Evolutionary conservation across 2,888 invertebrate species (phyloP).

Genomic region (Hirtodrosophila alboralis): DNA sequence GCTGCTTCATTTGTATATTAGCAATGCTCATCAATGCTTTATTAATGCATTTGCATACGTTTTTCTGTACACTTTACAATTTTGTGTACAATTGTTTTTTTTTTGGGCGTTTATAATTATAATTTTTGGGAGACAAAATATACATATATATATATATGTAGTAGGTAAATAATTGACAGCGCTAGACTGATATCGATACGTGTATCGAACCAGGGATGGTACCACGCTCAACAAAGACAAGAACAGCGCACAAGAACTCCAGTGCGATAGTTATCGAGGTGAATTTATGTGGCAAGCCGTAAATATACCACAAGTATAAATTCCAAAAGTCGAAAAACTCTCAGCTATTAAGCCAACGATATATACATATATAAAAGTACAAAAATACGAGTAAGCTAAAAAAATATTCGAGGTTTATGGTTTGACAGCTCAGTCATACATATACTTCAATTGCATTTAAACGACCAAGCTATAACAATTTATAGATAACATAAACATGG

Average conservation of each 20-base stretch:
- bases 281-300: not conserved
- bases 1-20: constrained; percentile 66
- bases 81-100: constrained; percentile 43
- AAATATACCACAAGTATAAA: not conserved
- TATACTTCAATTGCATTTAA: too few relatives aligned
- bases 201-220: constrained; percentile 54
- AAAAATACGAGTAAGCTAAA: too few relatives aligned
- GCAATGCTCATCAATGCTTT: constrained; percentile 32
- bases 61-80: constrained; percentile 39
- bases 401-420: too few relatives aligned
- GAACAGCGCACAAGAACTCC: constrained; percentile 3
- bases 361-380: too few relatives aligned
- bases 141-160: constrained; percentile 60
- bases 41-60: constrained; percentile 38
- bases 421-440: too few relatives aligned
- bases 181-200: constrained; percentile 61
- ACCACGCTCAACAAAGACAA: constrained; percentile 25
- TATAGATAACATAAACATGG: too few relatives aligned
- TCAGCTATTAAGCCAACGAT: too few relatives aligned
- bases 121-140: constrained; percentile 57
- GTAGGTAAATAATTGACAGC: constrained; percentile 61
- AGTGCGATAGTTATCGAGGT: constrained; percentile 36
- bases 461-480: too few relatives aligned
- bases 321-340: too few relatives aligned
- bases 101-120: constrained; percentile 53